A percentile compares a stretch with the other conserved stretches of the same genome.
phyloP scores from a whole-genome alignment of 2,888 invertebrate species.

The Leptura quadrifasciata region DNA sequence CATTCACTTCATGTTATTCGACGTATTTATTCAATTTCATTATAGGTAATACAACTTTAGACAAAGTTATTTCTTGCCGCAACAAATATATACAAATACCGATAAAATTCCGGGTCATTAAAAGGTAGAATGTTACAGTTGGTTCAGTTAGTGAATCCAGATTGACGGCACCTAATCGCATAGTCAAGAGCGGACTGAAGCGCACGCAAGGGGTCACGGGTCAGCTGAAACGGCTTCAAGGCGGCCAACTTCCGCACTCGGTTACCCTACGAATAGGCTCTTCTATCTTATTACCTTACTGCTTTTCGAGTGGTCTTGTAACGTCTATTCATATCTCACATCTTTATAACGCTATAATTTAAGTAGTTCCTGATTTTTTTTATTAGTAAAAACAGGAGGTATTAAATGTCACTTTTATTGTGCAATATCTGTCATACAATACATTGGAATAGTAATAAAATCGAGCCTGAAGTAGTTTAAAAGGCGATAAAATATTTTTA shows the following conservation, averaged over 20 bases:
- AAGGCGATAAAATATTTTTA: too few relatives aligned
- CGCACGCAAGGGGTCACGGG: constrained; percentile 63
- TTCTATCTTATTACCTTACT: constrained; percentile 48
- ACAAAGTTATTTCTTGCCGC: not conserved
- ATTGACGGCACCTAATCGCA: constrained; percentile 59
- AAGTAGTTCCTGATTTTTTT: not conserved
- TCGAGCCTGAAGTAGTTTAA: too few relatives aligned
- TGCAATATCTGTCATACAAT: too few relatives aligned
- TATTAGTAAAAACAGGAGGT: not conserved
- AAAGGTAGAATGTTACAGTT: constrained; percentile 35
- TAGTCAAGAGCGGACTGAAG: constrained; percentile 57
- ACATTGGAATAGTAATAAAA: too few relatives aligned
- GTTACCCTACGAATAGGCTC: constrained; percentile 50
- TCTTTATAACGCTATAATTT: constrained; percentile 21
- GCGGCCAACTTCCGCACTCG: constrained; percentile 55
- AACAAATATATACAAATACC: constrained; percentile 14
- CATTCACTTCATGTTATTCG: too few relatives aligned
- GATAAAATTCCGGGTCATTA: constrained; percentile 31
- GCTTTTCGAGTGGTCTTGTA: constrained; percentile 25
- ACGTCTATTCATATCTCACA: constrained; percentile 31
- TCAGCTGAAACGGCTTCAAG: constrained; percentile 48
- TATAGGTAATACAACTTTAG: not conserved
- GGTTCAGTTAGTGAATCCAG: constrained; percentile 51
- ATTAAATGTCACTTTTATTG: not conserved
- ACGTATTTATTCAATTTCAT: too few relatives aligned